Evolutionary conservation across 2,113 vertebrate genomes (phyloP).

Genomic region (Tragelaphus scriptus): DNA sequence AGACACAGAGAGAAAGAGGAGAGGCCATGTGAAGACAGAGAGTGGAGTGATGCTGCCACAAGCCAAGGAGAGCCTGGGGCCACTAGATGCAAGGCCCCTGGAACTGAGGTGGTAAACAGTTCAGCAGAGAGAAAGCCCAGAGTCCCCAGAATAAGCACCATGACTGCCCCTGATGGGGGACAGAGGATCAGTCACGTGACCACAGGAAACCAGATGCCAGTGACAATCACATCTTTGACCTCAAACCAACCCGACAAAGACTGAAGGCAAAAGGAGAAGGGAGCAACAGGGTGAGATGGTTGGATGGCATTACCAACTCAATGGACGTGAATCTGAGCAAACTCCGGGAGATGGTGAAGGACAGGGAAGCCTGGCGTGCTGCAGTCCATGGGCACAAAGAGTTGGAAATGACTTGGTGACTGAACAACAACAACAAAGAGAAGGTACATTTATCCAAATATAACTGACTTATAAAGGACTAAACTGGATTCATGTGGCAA

Average conservation of each 20-base stretch:
- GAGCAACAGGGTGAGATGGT: neutral
- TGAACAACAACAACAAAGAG: neutral
- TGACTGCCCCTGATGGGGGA: accelerated
- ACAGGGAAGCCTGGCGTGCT: neutral
- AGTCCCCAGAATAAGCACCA: neutral
- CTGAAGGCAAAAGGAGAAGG: neutral
- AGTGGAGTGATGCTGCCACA: neutral
- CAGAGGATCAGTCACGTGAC: neutral
- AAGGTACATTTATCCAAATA: neutral
- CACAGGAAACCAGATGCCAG: neutral
- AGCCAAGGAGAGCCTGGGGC: neutral
- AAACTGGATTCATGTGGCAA: neutral
- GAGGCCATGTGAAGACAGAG: neutral
- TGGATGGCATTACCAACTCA: neutral
- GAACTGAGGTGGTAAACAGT: neutral
- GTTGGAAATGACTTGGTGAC: neutral
- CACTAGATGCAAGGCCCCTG: neutral
- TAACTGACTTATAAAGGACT: neutral
- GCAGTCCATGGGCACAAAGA: neutral
- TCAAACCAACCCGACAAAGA: neutral
- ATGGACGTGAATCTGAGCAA: neutral
- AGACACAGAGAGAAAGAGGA: no score
- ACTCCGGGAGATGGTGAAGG: neutral
- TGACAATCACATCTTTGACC: neutral
- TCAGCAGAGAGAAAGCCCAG: neutral